Conservation (phyloP, 2,113 vertebrate species). For the Ophthalmolycus amberensis region DNA sequence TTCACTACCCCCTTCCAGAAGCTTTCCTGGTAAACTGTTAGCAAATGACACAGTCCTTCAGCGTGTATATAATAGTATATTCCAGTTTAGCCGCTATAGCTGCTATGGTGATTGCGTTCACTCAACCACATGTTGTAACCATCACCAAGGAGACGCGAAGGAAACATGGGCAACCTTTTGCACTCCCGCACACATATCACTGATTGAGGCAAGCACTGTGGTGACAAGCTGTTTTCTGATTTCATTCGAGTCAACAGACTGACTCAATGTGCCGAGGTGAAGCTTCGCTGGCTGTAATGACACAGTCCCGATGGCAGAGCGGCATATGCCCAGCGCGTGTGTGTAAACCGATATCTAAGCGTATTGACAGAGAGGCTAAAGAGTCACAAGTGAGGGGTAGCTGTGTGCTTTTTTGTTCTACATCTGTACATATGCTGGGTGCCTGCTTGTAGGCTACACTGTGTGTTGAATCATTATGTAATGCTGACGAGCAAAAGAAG, state of each 20-base stretch:
- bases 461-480: background rate
- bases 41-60: background rate
- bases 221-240: conserved; percentile 33
- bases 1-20: too few species aligned
- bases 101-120: background rate
- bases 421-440: background rate
- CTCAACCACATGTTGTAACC: background rate
- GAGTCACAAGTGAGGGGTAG: background rate
- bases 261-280: conserved; percentile 44
- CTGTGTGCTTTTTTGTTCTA: background rate
- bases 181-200: conserved; percentile 18
- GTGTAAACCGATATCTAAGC: conserved; percentile 16
- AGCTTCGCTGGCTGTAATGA: conserved; percentile 30
- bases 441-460: background rate
- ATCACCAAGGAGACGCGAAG: background rate
- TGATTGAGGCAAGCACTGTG: conserved; percentile 7
- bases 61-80: background rate
- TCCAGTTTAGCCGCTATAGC: background rate
- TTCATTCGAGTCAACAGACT: conserved; percentile 33
- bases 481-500: background rate
- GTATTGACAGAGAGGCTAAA: conserved; percentile 29
- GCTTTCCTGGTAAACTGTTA: background rate
- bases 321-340: conserved; percentile 24
- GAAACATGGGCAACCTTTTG: conserved; percentile 1
- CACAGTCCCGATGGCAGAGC: conserved; percentile 18